Evolutionary conservation across 2,797 vertebrate genomes (phyloP), one percentile per base, ranked within the genome.

Genomic region (Erpetoichthys calabaricus): DNA sequence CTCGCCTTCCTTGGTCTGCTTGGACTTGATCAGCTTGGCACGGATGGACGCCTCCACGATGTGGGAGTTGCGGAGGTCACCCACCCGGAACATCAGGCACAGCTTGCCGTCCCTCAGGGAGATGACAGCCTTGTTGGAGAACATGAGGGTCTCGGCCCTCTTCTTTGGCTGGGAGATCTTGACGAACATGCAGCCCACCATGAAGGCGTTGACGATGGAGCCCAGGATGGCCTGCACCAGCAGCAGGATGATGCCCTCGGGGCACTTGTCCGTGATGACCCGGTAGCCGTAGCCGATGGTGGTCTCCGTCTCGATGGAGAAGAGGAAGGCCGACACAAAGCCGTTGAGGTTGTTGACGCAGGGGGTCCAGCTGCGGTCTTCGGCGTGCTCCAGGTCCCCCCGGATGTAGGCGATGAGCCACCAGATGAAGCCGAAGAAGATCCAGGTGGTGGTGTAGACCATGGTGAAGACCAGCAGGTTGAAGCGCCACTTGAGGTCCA

Each of bases 111-210:
- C 72, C 43, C 74, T 62, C 53, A 76, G 43, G 0, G 73, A 72
- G 42, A 76, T 60, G 25, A 76, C 72, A 4, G 74, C 73, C 3
- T 62, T 66, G 60, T 73, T 68, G 3, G 72, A 74, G 66, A 76
- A 76, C 72, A 76, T 69, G 44, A 76, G 67, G 1, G 74, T 76
- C 64, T 76, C 72, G 0, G 74, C 72, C 0, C 74, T 66, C 41
- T 68, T 73, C 41, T 75, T 76, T 60, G 73, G 73, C 58, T 73
- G 73, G 1, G 73, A 73, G 68, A 75, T 75, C 62, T 75, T 75
- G 7, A 72, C 73, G 5, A 74, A 74, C 70, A 72, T 74, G 58
- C 72, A 74, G 63, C 73, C 73, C 64, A 75, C 71, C 73, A 75
- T 75, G 41, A 75, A 73, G 57, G 71, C 73, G 25, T 75, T 75